Evolutionary conservation across 1,140 invertebrate species (phyloP), one percentile per base, ranked within the genome.

Genomic region (Chrysoperla carnea): DNA sequence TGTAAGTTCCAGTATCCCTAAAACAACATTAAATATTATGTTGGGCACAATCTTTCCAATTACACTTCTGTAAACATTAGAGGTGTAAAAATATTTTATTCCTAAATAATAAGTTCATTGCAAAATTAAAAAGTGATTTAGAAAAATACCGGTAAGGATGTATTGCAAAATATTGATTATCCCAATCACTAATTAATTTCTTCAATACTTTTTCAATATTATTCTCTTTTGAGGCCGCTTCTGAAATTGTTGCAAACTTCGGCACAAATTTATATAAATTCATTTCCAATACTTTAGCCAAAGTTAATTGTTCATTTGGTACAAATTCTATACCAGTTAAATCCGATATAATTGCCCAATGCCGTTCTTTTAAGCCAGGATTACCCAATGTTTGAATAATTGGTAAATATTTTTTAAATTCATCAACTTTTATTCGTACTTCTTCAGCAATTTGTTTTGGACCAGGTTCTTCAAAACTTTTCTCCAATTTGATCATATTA

Each of bases 261-360:
- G 79, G 63, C 9, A 95, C 79, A 59, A 88, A 94, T 46, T 93
- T 85, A 17, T 83, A 82, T 14, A 97, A 63, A 42, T 88, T 85
- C 60, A 90, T 88, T 55, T 94, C 90, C 28, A 97, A 82, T 12
- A 91, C 76, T 66, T 89, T 90, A 14, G 79, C 78, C 5, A 98
- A 63, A 1, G 86, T 89, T 44, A 88, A 72, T 12, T 82, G 77
- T 5, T 84, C 75, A 47, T 91, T 84, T 5, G 91, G 79, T 51
- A 79, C 76, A 15, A 98, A 81, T 1, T 87, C 84, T 60, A 92
- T 93, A 0, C 90, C 90, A 50, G 96, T 85, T 43, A 94, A 86
- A 52, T 96, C 90, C 0, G 89, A 93, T 9, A 98, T 80, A 62
- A 88, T 82, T 54, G 93, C 89, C 93, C 93, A 97, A 61, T 97